A percentile compares a stretch with the other conserved stretches of the same genome.
These are phyloP conservation scores for Thunnus thynnus DNA, from an alignment of 2,113 vertebrate genomes.

Conservation along the genomic window DNA sequence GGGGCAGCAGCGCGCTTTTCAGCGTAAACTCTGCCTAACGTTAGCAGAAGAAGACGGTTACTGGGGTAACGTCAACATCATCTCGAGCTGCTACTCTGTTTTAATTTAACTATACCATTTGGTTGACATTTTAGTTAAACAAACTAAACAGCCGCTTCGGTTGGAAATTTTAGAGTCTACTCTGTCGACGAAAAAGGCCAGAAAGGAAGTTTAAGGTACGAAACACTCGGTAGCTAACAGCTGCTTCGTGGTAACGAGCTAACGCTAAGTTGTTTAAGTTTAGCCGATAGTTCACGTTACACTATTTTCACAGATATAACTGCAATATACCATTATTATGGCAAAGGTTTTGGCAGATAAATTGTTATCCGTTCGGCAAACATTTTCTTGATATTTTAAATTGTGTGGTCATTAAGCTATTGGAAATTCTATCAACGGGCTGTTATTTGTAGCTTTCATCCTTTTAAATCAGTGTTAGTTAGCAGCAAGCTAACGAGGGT, in stretches of 20 bases:
- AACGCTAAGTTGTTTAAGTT: not conserved
- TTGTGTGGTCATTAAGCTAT: too few species aligned
- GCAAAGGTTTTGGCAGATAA: not conserved
- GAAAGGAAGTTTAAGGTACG: not conserved
- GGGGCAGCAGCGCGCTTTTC: not conserved
- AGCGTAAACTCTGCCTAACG: too few species aligned
- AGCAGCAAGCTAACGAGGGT: too few species aligned
- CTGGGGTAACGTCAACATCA: conserved; percentile 37
- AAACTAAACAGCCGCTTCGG: not conserved
- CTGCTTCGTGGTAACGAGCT: not conserved
- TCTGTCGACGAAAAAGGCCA: not conserved
- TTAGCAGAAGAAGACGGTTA: conserved; percentile 42
- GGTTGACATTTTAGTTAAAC: not conserved
- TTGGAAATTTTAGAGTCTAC: not conserved
- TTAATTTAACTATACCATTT: fast-evolving
- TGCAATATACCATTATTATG: not conserved
- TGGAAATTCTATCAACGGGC: not conserved
- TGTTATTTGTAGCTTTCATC: too few species aligned
- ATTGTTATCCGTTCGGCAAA: not conserved
- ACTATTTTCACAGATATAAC: not conserved
- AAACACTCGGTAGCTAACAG: not conserved
- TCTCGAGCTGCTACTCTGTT: not conserved
- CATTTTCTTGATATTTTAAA: not conserved
- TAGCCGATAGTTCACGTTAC: not conserved
- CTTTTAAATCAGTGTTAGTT: too few species aligned